phyloP scores from a whole-genome alignment of 2,797 vertebrate genomes.

The Anas capensis region DNA sequence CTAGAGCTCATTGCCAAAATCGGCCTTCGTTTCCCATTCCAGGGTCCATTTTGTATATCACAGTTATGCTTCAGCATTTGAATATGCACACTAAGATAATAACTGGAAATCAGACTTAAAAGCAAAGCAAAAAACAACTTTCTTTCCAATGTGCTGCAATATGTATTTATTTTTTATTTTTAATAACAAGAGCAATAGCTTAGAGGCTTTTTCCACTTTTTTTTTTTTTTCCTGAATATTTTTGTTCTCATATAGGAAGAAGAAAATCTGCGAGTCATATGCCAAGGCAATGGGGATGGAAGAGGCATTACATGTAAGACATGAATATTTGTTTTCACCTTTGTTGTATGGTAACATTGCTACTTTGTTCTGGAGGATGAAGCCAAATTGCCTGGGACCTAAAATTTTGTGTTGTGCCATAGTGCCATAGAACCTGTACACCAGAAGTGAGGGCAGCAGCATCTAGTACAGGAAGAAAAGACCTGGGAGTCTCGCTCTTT shows the following conservation, averaged over 20 bases:
- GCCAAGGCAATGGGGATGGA: slow-evolving; percentile 80
- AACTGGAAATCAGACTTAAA: slow-evolving; percentile 5
- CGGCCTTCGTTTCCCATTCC: slow-evolving; percentile 24
- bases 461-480: neutral
- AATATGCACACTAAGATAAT: neutral
- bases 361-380: slow-evolving; percentile 39
- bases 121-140: neutral
- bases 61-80: neutral
- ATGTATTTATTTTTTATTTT: neutral
- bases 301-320: slow-evolving; percentile 84
- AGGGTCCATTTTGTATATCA: neutral
- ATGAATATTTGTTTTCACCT: neutral
- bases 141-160: neutral
- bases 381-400: neutral
- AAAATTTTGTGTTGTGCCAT: neutral
- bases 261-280: slow-evolving; percentile 82
- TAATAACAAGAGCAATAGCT: neutral
- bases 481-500: neutral
- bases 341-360: neutral
- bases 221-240: neutral
- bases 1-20: slow-evolving; percentile 30
- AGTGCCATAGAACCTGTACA: neutral
- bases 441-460: neutral
- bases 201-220: accelerated
- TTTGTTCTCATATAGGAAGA: slow-evolving; percentile 74